phyloP scores from a whole-genome alignment of 2,797 vertebrate species.

The Danio choprae region DNA sequence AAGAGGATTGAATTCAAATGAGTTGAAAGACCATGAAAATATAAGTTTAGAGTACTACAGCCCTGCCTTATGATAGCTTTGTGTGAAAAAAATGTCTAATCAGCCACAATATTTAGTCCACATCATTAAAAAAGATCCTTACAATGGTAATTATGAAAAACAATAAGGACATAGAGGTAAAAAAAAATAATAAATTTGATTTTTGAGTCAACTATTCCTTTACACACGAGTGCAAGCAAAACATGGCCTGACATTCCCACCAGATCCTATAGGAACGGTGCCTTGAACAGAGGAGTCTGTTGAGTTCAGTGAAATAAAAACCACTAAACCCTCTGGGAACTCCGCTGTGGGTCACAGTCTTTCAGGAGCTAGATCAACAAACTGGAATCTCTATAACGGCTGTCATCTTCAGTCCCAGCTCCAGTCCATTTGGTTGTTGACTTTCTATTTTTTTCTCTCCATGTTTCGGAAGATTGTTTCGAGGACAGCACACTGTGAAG shows the following conservation, averaged over 20 bases:
- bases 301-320: conserved; percentile 57
- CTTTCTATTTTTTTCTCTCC: conserved; percentile 26
- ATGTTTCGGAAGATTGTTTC: conserved; percentile 44
- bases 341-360: conserved; percentile 17
- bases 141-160: neutral
- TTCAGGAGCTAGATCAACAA: conserved; percentile 38
- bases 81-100: neutral
- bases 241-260: conserved; percentile 27
- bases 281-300: conserved; percentile 56
- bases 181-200: neutral
- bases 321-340: conserved; percentile 56
- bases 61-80: neutral
- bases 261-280: conserved; percentile 42
- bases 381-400: conserved; percentile 49
- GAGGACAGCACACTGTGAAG: conserved; percentile 57
- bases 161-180: neutral
- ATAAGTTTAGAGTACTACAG: neutral
- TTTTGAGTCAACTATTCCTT: conserved; percentile 21
- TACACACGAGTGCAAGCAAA: neutral
- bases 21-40: neutral
- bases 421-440: conserved; percentile 15
- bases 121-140: too few species aligned
- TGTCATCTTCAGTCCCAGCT: conserved; percentile 31
- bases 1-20: neutral
- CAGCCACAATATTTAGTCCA: too few species aligned